phyloP scores from a whole-genome alignment of 2,797 vertebrate genomes.

The Knipowitschia caucasica region DNA sequence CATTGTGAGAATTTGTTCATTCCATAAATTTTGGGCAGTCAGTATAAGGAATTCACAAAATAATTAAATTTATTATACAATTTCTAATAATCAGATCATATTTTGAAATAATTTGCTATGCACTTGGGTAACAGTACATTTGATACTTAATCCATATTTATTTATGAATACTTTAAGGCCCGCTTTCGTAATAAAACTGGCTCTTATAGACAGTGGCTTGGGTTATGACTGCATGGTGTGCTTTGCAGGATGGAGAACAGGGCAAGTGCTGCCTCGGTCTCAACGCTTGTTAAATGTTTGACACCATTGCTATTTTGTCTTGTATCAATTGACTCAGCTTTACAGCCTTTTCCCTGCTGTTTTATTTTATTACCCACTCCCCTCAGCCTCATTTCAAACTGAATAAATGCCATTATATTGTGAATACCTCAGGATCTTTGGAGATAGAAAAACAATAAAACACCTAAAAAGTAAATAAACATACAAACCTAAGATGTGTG shows the following conservation, averaged over 20 bases:
- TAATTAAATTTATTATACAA: neutral
- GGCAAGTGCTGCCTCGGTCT: slow-evolving; percentile 32
- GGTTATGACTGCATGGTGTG: slow-evolving; percentile 48
- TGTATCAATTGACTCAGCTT: slow-evolving; percentile 60
- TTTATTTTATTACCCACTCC: slow-evolving; percentile 40
- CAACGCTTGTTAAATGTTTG: slow-evolving; percentile 33
- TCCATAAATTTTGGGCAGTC: slow-evolving; percentile 36
- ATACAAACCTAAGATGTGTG: slow-evolving; percentile 67
- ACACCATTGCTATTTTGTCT: slow-evolving; percentile 40
- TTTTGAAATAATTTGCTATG: no score
- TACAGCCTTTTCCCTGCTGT: slow-evolving; percentile 33
- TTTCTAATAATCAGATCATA: no score
- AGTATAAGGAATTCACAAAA: slow-evolving; percentile 2
- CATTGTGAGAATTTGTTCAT: no score
- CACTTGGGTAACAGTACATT: slow-evolving; percentile 14
- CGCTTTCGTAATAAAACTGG: slow-evolving; percentile 23
- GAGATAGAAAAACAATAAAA: slow-evolving; percentile 70
- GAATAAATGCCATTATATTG: slow-evolving; percentile 84
- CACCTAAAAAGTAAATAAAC: slow-evolving; percentile 75
- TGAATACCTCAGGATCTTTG: slow-evolving; percentile 86
- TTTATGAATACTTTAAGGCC: slow-evolving; percentile 25
- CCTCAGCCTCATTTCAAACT: slow-evolving; percentile 69
- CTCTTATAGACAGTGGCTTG: slow-evolving; percentile 23
- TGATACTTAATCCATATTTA: slow-evolving; percentile 34
- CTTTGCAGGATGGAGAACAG: slow-evolving; percentile 23